Percentiles rank a stretch among this genome's conserved stretches.
Evolutionary conservation across 2,113 vertebrate species (phyloP).

Genomic region (Pygoscelis adeliae): DNA sequence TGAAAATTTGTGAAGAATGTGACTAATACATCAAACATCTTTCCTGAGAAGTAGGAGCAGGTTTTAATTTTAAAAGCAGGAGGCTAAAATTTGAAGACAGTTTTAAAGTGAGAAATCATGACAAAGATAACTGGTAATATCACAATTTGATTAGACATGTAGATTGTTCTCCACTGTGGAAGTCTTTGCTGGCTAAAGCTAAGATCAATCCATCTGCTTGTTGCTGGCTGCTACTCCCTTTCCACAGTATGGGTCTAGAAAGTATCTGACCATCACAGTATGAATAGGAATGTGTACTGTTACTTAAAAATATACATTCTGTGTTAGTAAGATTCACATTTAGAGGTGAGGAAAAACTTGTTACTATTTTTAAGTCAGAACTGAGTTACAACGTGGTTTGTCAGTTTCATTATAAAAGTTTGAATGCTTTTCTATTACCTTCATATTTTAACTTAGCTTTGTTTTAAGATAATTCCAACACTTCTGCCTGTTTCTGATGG

Average conservation of each 20-base stretch:
- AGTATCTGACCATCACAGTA: not conserved
- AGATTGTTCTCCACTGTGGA: not conserved
- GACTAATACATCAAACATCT: not conserved
- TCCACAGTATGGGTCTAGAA: not conserved
- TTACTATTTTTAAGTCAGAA: not conserved
- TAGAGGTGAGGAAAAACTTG: not conserved
- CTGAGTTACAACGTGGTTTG: accelerated
- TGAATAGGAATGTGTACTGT: not conserved
- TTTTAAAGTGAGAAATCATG: not conserved
- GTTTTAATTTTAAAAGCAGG: not conserved
- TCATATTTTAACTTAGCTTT: not conserved
- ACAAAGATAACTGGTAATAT: not conserved
- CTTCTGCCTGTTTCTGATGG: not conserved
- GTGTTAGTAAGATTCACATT: not conserved
- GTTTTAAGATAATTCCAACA: not conserved
- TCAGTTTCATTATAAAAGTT: not conserved
- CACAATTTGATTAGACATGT: not conserved
- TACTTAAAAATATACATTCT: not conserved
- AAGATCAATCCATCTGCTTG: not conserved
- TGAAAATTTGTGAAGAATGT: not conserved
- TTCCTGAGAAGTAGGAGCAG: not conserved
- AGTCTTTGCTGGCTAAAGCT: not conserved
- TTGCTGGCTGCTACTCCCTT: not conserved
- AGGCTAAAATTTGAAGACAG: not conserved
- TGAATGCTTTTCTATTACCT: not conserved